Base-by-base conservation (phyloP, 2,888 invertebrate species). In the Euspilapteryx auroguttella region DNA sequence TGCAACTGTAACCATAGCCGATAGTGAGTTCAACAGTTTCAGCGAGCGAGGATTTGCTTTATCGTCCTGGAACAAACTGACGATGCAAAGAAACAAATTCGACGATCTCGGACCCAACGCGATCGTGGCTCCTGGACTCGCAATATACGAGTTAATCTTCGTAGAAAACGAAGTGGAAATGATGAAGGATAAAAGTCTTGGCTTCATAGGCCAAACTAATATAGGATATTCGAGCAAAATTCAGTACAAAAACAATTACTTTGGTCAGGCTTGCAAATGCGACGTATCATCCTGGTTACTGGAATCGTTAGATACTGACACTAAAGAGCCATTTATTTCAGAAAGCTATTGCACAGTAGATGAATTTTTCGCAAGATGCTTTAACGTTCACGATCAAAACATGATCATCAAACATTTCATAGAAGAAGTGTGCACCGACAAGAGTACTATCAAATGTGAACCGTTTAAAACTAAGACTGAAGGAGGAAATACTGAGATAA, bases 81-180 rank as follows among this genome's bases (percentile, higher is more conserved):
- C 58, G 25, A 78, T 88, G 41, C 79, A 82, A 37, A 68, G 79
- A 41, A 88, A 87, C 48, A 76, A 80, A 7, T 86, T 89, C 47
- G 73, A 79, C 27, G 62, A 65, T 23, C 51, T 87, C 12, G 76
- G 78, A 14, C 39, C 64, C 2, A 62, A 79, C 33, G 81, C 82
- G 5, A 79, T 84, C 38, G 55, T 61, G 2, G 69, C 71, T 6
- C 62, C 59, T 12, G 65, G 52, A 41, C 64, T 40, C 44, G 73
- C 44, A 44, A 78, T 79, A n/a, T 84, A 87, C 48, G 79, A 80
- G 33, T 53, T 83, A 15, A 56, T 69, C 26, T 76, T 78, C 26
- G 58, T 69, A 4, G 61, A 61, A 31, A 75, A 75, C 33, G 69
- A 71, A 47, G 58, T 75, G 6, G 68, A 69, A 42, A 55, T 52